These are phyloP conservation scores for Xiphorhynchus elegans DNA, from an alignment of 2,113 vertebrate species.

Conservation along the genomic window DNA sequence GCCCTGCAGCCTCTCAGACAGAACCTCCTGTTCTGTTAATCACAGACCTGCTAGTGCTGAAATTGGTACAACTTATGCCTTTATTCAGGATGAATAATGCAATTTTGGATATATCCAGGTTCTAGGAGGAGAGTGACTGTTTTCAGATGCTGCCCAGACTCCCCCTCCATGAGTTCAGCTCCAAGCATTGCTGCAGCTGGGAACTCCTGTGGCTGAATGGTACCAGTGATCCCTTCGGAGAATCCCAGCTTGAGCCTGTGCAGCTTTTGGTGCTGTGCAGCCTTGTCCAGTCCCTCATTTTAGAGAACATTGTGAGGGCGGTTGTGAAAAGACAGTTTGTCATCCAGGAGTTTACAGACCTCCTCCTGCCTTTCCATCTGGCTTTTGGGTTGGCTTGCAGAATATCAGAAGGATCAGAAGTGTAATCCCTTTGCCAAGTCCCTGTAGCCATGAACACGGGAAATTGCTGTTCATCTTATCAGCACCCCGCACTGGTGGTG, in stretches of 20 bases:
- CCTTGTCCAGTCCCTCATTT: neutral
- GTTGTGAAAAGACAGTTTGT: neutral
- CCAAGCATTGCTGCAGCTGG: neutral
- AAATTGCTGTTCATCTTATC: neutral
- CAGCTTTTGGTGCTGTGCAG: neutral
- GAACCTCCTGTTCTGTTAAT: neutral
- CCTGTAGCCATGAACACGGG: neutral
- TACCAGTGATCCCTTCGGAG: neutral
- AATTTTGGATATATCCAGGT: neutral
- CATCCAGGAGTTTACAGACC: conserved; percentile 12
- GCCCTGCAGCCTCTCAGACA: neutral
- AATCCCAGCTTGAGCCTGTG: neutral
- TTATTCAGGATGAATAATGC: neutral
- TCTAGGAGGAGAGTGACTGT: neutral
- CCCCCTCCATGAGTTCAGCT: neutral
- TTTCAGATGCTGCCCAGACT: neutral
- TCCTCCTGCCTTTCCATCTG: conserved; percentile 24
- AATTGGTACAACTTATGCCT: neutral
- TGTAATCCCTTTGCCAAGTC: neutral
- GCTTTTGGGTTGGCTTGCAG: neutral
- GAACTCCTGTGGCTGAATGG: neutral
- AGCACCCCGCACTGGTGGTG: neutral
- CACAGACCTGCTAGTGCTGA: neutral
- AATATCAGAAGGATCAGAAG: neutral
- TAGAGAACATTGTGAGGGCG: neutral